A percentile compares a stretch with the other conserved stretches of the same genome.
phyloP scores from a whole-genome alignment of 2,888 invertebrate species.

The Yponomeuta plumbellus region DNA sequence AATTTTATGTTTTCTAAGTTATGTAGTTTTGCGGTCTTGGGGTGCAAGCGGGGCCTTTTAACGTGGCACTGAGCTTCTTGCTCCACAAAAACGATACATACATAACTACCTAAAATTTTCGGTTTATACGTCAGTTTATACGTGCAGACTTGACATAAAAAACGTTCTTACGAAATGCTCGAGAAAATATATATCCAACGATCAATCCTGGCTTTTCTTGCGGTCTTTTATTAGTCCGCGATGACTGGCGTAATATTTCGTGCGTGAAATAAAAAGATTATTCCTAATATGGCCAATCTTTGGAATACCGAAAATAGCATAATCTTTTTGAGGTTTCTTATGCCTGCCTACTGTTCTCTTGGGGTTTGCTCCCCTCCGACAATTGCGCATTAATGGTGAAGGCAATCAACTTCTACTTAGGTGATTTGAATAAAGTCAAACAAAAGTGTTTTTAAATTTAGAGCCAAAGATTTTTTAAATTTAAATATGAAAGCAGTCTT shows the following conservation, averaged over 20 bases:
- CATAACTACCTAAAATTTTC: neutral
- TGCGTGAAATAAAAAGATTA: neutral
- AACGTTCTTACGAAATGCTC: neutral
- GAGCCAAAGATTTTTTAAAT: too few relatives aligned
- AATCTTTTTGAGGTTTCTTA: neutral
- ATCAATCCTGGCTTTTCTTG: neutral
- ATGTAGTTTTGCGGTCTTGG: neutral
- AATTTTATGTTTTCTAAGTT: constrained; percentile 4
- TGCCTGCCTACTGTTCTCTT: neutral
- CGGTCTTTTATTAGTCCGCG: neutral
- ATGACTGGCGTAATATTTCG: neutral
- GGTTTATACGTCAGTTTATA: neutral
- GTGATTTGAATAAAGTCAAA: neutral
- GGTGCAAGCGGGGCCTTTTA: neutral
- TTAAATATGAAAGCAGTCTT: too few relatives aligned
- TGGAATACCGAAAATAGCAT: neutral
- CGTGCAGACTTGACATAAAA: neutral
- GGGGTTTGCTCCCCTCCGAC: neutral
- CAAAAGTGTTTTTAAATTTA: neutral
- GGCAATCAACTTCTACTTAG: neutral
- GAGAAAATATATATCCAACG: neutral
- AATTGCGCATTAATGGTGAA: neutral
- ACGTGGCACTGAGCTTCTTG: neutral
- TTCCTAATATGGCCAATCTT: neutral
- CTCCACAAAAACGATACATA: neutral